These are phyloP conservation scores for Ammospiza nelsoni DNA, from an alignment of 2,113 vertebrate genomes.

Conservation along the genomic window DNA sequence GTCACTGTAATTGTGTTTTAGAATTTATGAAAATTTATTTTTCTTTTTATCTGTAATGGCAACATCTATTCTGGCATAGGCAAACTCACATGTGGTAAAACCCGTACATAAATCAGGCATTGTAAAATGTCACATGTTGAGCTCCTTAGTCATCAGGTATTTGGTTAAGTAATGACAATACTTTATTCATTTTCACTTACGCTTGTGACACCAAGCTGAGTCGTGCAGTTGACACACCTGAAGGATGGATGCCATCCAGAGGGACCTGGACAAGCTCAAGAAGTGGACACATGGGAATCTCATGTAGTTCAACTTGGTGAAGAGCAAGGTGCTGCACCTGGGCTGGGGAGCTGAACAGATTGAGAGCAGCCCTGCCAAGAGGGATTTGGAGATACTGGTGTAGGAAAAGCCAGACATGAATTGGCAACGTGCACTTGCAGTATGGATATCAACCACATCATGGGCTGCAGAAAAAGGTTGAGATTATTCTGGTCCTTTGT, in stretches of 20 bases:
- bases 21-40: background rate
- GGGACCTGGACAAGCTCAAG: background rate
- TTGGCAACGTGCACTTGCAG: background rate
- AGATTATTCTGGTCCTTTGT: background rate
- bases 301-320: background rate
- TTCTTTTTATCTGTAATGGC: background rate
- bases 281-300: background rate
- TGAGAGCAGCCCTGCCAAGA: too few species aligned
- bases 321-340: background rate
- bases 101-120: background rate
- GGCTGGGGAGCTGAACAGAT: background rate
- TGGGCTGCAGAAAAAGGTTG: background rate
- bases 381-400: background rate
- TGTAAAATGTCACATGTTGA: background rate
- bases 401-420: background rate
- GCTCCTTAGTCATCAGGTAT: background rate
- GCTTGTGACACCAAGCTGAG: background rate
- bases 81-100: background rate
- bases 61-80: background rate
- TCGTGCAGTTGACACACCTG: background rate
- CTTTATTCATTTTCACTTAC: background rate
- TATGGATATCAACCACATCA: background rate
- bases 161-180: background rate
- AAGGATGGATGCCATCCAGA: background rate
- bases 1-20: background rate